A percentile compares a stretch with the other conserved stretches of the same genome.
Evolutionary conservation across 2,113 vertebrate genomes (phyloP).

Genomic region (Myotis brandtii): DNA sequence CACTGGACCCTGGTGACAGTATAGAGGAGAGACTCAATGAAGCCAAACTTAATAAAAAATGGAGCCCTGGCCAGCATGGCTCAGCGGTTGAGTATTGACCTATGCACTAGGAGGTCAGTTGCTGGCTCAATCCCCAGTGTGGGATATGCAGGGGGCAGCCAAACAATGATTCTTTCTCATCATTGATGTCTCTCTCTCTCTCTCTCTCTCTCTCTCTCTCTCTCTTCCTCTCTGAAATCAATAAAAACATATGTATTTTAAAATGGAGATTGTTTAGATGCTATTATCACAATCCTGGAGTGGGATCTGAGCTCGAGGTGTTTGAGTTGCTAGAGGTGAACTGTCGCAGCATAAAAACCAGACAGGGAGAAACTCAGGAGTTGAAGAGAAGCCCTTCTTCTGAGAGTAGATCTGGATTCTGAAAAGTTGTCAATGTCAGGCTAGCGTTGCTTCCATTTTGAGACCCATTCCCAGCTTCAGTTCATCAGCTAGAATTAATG

Average conservation of each 20-base stretch:
- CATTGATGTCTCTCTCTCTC: no score
- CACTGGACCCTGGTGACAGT: neutral
- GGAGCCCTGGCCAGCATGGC: no score
- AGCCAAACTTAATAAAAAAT: neutral
- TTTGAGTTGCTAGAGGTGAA: neutral
- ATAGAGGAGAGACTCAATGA: neutral
- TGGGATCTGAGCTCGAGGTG: neutral
- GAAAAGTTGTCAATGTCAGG: neutral
- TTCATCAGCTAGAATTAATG: neutral
- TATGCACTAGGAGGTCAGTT: no score
- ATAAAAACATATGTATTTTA: no score
- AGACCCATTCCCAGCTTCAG: neutral
- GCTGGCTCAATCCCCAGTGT: no score
- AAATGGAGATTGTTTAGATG: neutral
- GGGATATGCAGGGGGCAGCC: no score
- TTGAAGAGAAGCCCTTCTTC: neutral
- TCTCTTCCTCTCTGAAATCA: no score
- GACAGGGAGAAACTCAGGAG: neutral
- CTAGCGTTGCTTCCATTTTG: neutral
- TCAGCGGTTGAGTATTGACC: no score
- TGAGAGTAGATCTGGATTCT: neutral
- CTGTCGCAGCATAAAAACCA: neutral
- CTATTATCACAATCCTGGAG: neutral
- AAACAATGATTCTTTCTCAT: no score
- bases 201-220: no score